Evolutionary conservation across 2,797 vertebrate genomes (phyloP), one percentile per base, ranked within the genome.

Genomic region (Lithobates sylvaticus): DNA sequence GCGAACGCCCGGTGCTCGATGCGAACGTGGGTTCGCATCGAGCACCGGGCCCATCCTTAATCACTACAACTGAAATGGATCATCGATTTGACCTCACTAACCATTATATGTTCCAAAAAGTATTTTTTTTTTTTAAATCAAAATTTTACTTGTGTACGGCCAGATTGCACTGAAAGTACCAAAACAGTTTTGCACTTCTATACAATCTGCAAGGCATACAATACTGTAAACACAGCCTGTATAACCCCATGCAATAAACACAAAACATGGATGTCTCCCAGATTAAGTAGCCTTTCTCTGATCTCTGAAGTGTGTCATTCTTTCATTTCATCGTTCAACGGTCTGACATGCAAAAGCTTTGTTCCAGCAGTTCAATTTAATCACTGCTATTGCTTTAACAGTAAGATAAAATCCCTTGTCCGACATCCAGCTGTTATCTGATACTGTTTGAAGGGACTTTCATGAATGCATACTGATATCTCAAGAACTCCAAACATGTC

Each of bases 331-430:
- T 96, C 96, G 94, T 95, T 95, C 96, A 94, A 94, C 93, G 93
- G 95, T 94, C 94, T 96, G 94, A 94, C 96, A 94, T 96, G 93
- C 92, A 96, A 96, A 97, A 97, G 97, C 97, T 97, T 98, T 98
- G 97, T 97, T 97, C 97, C 95, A 96, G 96, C 96, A 95, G 95
- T 98, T 99, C 98, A 97, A 97, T 98, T 99, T 97, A 99, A 98
- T 96, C 96, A 97, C 96, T 95, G 96, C 94, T 94, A 96, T 96
- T 97, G 96, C 96, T 96, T 95, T 93, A 93, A 97, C 97, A 96
- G 94, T 96, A 96, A 95, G 96, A 97, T 96, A 94, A 96, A 96
- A 97, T 92, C 91, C 96, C 95, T 93, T 92, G 88, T 95, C 95
- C 94, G 95, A 94, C 96, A 96, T 96, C 94, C 94, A 90, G 91